phyloP scores from a whole-genome alignment of 2,888 invertebrate species.

The Melitaea athalia region DNA sequence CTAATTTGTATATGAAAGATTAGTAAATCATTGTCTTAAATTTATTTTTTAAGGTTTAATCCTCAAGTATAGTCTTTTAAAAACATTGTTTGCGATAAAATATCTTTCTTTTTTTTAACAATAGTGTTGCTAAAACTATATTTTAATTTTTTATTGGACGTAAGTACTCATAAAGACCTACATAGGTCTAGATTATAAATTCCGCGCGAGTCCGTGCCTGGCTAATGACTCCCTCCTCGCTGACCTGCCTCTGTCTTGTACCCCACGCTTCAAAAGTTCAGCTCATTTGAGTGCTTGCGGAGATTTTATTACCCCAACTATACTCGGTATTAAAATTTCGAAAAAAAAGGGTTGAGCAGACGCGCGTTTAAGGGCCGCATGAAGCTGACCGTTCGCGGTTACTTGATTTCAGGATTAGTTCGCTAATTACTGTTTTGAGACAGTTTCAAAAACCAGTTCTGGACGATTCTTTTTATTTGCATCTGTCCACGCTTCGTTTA shows the following conservation, averaged over 20 bases:
- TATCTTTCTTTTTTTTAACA: too few species aligned
- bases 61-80: too few species aligned
- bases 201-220: conserved; percentile 59
- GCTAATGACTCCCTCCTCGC: conserved; percentile 69
- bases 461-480: conserved; percentile 36
- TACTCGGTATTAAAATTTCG: conserved; percentile 72
- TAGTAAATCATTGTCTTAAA: too few species aligned
- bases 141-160: not conserved
- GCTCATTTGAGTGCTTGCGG: conserved; percentile 80
- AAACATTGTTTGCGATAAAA: too few species aligned
- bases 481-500: conserved; percentile 30
- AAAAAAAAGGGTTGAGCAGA: conserved; percentile 72
- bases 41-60: too few species aligned
- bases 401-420: conserved; percentile 72
- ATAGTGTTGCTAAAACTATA: too few species aligned
- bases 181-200: conserved; percentile 7
- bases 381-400: conserved; percentile 75
- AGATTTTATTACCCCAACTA: conserved; percentile 82
- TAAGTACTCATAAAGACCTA: too few species aligned
- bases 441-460: conserved; percentile 61
- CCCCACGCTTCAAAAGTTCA: conserved; percentile 81
- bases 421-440: conserved; percentile 72
- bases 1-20: too few species aligned
- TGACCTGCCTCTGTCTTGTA: conserved; percentile 80
- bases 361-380: conserved; percentile 68